phyloP scores from a whole-genome alignment of 1,140 invertebrate species.

The Leptopilina clavipes region DNA sequence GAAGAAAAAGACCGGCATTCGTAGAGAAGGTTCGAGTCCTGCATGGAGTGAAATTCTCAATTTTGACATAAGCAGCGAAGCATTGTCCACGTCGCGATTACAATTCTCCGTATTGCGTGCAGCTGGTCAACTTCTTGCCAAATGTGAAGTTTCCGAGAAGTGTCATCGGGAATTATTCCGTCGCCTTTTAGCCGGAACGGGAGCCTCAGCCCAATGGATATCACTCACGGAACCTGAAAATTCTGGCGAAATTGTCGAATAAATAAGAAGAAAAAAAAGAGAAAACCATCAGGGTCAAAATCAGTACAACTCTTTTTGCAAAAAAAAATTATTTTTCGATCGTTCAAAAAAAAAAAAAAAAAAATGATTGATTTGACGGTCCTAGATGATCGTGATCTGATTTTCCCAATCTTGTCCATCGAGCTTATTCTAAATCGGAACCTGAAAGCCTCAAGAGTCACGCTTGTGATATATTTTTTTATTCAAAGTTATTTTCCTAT shows the following conservation, averaged over 20 bases:
- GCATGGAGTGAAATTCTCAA: conserved; percentile 92
- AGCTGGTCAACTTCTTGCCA: conserved; percentile 75
- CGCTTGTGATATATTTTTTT: conserved; percentile 6
- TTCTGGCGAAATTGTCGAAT: conserved; percentile 12
- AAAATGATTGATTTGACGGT: neutral
- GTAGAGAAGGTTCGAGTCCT: conserved; percentile 88
- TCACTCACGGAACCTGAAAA: conserved; percentile 68
- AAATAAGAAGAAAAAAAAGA: neutral
- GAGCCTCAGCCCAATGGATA: conserved; percentile 77
- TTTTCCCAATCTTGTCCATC: conserved; percentile 20
- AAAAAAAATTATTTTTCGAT: neutral
- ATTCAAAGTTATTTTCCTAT: neutral
- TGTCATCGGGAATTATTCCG: conserved; percentile 76
- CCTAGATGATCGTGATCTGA: neutral
- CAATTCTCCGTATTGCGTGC: conserved; percentile 77
- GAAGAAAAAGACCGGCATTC: conserved; percentile 93
- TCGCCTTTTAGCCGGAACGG: conserved; percentile 76
- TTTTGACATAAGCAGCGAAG: conserved; percentile 84
- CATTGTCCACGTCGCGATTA: conserved; percentile 73
- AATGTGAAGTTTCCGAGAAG: conserved; percentile 72
- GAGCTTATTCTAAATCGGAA: conserved; percentile 24
- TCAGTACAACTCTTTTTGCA: conserved; percentile 4
- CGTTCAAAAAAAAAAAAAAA: neutral
- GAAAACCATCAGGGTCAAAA: conserved; percentile 11
- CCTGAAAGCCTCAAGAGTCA: conserved; percentile 3